Evolutionary conservation across 2,797 vertebrate species (phyloP).

Genomic region (Falco novaeseelandiae): DNA sequence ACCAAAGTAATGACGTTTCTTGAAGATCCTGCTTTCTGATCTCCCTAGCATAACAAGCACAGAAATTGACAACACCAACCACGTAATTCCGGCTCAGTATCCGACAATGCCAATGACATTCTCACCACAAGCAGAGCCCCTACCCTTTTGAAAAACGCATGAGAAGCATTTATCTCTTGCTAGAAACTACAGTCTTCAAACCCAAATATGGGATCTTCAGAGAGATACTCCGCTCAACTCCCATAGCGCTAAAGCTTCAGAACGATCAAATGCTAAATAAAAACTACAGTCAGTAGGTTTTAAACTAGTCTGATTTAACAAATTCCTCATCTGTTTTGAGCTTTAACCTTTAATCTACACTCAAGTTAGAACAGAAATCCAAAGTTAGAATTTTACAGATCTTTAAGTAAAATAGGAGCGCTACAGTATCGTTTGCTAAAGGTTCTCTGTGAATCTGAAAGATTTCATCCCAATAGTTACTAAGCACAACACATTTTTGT

Average conservation of each 20-base stretch:
- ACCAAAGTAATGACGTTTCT: neutral
- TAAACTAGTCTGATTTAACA: neutral
- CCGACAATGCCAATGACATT: neutral
- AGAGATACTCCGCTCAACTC: neutral
- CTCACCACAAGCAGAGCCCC: neutral
- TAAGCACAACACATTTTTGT: neutral
- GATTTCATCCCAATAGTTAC: neutral
- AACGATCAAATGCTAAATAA: neutral
- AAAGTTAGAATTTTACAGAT: neutral
- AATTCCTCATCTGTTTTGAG: neutral
- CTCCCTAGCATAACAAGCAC: neutral
- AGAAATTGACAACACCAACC: accelerated
- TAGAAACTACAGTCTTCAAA: neutral
- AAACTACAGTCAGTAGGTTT: neutral
- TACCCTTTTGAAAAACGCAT: neutral
- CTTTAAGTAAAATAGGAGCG: neutral
- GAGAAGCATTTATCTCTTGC: neutral
- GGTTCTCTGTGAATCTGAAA: neutral
- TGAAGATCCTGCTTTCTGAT: too few relatives aligned
- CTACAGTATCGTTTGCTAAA: neutral
- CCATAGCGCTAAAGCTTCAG: neutral
- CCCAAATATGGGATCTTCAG: neutral
- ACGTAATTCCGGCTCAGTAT: neutral
- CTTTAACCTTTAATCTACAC: neutral
- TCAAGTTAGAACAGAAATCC: neutral